These are phyloP conservation scores for Zoanthus sansibaricus DNA, from an alignment of 92 coral and sea anemone genomes.

Conservation along the genomic window DNA sequence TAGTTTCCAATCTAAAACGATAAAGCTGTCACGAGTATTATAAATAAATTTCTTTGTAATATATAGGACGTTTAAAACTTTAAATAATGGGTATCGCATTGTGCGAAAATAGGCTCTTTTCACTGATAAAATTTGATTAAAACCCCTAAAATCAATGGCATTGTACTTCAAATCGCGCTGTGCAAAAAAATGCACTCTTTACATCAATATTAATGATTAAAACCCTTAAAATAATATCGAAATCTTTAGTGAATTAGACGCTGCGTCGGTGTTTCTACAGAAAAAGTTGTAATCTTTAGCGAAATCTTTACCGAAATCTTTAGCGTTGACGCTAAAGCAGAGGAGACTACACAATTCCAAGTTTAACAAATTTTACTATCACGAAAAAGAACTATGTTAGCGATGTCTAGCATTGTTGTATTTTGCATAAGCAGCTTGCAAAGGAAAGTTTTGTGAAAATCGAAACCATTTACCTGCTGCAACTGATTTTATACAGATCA, in stretches of 20 bases:
- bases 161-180: background rate
- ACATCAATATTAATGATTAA: background rate
- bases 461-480: conserved; percentile 7
- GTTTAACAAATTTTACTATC: background rate
- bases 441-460: conserved; percentile 4
- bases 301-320: background rate
- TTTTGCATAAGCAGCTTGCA: background rate
- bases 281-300: too few species aligned
- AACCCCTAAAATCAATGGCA: background rate
- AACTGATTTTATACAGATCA: conserved; percentile 40
- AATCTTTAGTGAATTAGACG: too few species aligned
- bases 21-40: conserved; percentile 2
- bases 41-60: background rate
- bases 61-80: background rate
- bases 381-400: background rate
- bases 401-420: background rate
- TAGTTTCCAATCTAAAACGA: conserved; percentile 20
- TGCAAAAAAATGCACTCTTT: background rate
- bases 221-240: background rate
- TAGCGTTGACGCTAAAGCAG: background rate
- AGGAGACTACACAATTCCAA: background rate
- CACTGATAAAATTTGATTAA: conserved; percentile 24
- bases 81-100: background rate
- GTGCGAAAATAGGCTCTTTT: background rate
- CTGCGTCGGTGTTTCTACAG: too few species aligned